Evolutionary conservation across 2,888 invertebrate genomes (phyloP).

Genomic region (Drosophila kuntzei): DNA sequence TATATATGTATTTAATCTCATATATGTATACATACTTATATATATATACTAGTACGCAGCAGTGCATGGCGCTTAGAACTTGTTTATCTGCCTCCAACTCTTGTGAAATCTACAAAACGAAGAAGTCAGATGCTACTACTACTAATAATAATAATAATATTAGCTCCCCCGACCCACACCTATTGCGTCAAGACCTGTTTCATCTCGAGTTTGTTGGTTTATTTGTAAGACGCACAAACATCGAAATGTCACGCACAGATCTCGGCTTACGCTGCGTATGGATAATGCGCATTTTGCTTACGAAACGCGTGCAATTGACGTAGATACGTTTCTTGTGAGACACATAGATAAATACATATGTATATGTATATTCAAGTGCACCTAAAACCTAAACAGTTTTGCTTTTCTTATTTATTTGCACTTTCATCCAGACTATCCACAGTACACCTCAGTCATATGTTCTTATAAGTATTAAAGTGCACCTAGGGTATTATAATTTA

Average conservation of each 20-base stretch:
- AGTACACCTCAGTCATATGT: conserved; percentile 34
- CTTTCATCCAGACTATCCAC: not conserved
- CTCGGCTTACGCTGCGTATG: conserved; percentile 37
- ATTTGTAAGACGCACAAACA: conserved; percentile 26
- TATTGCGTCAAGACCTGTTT: conserved; percentile 36
- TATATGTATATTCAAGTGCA: not conserved
- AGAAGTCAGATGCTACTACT: conserved; percentile 5
- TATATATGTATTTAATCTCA: conserved; percentile 5
- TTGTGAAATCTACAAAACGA: conserved; percentile 28
- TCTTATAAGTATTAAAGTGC: not conserved
- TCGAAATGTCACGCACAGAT: conserved; percentile 31
- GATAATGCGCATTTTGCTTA: conserved; percentile 34
- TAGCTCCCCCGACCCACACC: not conserved
- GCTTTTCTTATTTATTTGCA: not conserved
- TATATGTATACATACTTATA: not conserved
- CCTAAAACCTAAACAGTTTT: not conserved
- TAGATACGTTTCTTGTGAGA: not conserved
- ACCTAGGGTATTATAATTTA: not conserved
- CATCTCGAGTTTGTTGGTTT: conserved; percentile 28
- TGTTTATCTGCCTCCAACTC: conserved; percentile 46
- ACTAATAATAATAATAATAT: not conserved
- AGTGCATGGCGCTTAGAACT: conserved; percentile 66
- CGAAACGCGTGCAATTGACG: conserved; percentile 2
- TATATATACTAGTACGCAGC: conserved; percentile 36
- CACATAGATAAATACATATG: not conserved